These are phyloP conservation scores for Epirrita christyi DNA, from an alignment of 2,888 invertebrate species.

Conservation along the genomic window DNA sequence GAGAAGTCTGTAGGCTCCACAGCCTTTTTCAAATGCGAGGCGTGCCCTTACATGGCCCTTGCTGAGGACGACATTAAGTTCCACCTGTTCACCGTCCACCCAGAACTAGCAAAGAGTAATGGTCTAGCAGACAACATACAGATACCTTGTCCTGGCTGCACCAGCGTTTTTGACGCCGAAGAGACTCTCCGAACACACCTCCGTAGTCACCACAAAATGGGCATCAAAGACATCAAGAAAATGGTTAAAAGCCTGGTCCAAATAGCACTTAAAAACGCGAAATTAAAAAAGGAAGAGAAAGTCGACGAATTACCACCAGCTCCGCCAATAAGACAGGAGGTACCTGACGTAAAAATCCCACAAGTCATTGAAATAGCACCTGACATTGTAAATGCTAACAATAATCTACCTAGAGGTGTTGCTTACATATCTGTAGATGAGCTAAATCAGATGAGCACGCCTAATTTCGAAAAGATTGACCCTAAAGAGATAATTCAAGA, in stretches of 20 bases:
- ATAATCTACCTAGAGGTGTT: slow-evolving; percentile 70
- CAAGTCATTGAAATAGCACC: slow-evolving; percentile 79
- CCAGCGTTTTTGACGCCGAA: slow-evolving; percentile 86
- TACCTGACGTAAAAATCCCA: slow-evolving; percentile 70
- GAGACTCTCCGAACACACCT: slow-evolving; percentile 87
- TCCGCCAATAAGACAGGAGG: slow-evolving; percentile 46
- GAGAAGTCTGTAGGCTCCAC: slow-evolving; percentile 80
- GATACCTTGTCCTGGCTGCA: slow-evolving; percentile 88
- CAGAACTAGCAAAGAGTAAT: slow-evolving; percentile 78
- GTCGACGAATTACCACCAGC: slow-evolving; percentile 42
- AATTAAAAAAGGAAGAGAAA: slow-evolving; percentile 69
- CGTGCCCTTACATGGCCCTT: slow-evolving; percentile 82
- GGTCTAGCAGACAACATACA: slow-evolving; percentile 81
- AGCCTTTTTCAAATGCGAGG: slow-evolving; percentile 81
- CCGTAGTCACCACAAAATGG: slow-evolving; percentile 88
- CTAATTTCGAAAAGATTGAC: slow-evolving; percentile 77
- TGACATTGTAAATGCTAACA: slow-evolving; percentile 59
- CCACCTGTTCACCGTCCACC: slow-evolving; percentile 79
- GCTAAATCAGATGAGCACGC: slow-evolving; percentile 75
- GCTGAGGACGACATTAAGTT: slow-evolving; percentile 81
- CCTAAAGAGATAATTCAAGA: slow-evolving; percentile 79
- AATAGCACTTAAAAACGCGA: slow-evolving; percentile 74
- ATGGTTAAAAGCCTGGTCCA: slow-evolving; percentile 84
- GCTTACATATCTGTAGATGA: slow-evolving; percentile 77
- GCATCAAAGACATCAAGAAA: slow-evolving; percentile 83